These are phyloP conservation scores for Zhuqinia jingwanae DNA, from an alignment of 2,888 invertebrate genomes.

Conservation along the genomic window DNA sequence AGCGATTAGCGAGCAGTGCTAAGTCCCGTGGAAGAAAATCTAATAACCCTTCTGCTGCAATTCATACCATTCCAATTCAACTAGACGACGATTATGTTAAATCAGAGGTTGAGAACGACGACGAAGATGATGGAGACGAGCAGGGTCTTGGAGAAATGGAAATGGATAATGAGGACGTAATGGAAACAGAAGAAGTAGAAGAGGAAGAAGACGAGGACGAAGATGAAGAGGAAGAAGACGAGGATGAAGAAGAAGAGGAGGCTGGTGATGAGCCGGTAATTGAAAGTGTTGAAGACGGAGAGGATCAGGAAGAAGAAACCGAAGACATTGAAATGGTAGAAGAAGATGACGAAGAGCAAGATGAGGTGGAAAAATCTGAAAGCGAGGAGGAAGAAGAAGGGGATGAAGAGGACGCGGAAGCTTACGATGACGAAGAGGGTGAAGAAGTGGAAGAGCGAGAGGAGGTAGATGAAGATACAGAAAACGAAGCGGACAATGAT, in stretches of 20 bases:
- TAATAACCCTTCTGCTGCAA: constrained; percentile 26
- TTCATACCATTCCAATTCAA: constrained; percentile 48
- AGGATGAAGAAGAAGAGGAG: constrained; percentile 58
- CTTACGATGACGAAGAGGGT: constrained; percentile 32
- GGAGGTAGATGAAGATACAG: constrained; percentile 39
- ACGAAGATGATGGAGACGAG: constrained; percentile 27
- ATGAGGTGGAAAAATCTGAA: constrained; percentile 63
- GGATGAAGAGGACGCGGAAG: constrained; percentile 57
- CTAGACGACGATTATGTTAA: constrained; percentile 66
- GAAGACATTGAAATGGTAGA: constrained; percentile 66
- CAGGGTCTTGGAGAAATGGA: constrained; percentile 11
- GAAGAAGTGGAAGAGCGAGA: constrained; percentile 31
- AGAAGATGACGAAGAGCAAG: constrained; percentile 67
- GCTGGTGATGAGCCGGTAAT: constrained; percentile 17
- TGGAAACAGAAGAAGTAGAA: constrained; percentile 46
- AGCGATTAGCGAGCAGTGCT: constrained; percentile 21
- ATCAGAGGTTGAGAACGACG: constrained; percentile 63
- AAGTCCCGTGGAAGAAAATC: constrained; percentile 40
- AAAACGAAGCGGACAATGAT: constrained; percentile 46
- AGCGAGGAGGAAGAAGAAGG: constrained; percentile 56
- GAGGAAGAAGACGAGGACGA: constrained; percentile 47
- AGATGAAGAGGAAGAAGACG: constrained; percentile 52
- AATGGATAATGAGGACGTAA: background rate
- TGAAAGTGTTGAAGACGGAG: constrained; percentile 5
- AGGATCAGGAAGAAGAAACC: constrained; percentile 43